Base-by-base conservation (phyloP, 2,797 vertebrate species). In the Chaenodraco wilsoni region DNA sequence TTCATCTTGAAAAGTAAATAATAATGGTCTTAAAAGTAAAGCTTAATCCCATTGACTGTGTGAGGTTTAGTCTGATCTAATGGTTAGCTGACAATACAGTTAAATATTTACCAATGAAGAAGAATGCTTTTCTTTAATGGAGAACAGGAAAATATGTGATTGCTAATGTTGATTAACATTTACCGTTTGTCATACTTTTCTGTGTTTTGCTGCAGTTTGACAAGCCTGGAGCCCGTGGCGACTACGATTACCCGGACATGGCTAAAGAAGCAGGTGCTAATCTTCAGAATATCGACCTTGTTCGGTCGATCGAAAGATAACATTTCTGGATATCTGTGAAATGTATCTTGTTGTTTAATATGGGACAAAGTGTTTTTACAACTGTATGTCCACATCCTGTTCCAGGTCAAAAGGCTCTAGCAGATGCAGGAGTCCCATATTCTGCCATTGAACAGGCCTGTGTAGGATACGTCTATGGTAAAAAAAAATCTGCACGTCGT, bases 401-500 rank as follows among this genome's bases (percentile, higher is more conserved):
- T 85, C 56, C 62, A 99, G 98, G 97, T 67, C 71, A 96, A 87
- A 96, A 94, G 65, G 97, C 98, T 41, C 89, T 99, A 57, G 92
- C 88, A 69, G 98, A 99, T 89, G 97, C 98, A 64, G 94, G 94
- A 73, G 86, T 99, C 72, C 92, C 96, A 3, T 99, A 99, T 77
- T 95, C 96, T 56, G 91, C 88, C 0, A 92, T 99, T 79, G 91
- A 99, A 81, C 98, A 99, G 81, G 98, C 97, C 0, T 98, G 94
- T 86, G 93, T 99, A 12, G 97, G 98, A 79, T 99, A 99, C 7
- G 98, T 99, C 75, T 98, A 96, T 46, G 98, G 98, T 99, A 93
- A 68, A 48, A 13, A 37, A 4, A 41, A 11, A 31, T 23, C 33
- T 37, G 6, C 33, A 9, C 8, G 8, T 37, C 6, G 33, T 37